phyloP scores from a whole-genome alignment of 2,113 vertebrate genomes.

The Urocitellus parryii region DNA sequence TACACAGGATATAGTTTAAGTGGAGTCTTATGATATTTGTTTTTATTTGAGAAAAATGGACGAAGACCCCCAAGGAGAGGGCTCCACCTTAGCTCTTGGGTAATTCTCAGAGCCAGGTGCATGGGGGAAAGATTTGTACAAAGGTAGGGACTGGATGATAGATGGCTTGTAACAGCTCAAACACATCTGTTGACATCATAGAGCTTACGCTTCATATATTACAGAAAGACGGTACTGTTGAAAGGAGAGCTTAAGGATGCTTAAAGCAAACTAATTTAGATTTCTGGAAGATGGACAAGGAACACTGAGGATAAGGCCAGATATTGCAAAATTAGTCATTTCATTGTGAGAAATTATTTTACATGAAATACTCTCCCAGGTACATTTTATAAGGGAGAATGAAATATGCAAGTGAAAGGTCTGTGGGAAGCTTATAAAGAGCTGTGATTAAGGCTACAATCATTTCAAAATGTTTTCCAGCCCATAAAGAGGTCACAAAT shows the following conservation, averaged over 20 bases:
- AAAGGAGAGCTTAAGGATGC: background rate
- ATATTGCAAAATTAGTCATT: background rate
- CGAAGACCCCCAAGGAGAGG: background rate
- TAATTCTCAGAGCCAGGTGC: slow-evolving; percentile 44
- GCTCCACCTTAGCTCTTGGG: slow-evolving; percentile 18
- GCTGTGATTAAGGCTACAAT: background rate
- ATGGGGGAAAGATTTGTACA: background rate
- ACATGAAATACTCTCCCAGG: background rate
- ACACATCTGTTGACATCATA: background rate
- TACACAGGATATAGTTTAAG: background rate
- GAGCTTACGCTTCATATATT: background rate
- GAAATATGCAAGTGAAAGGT: background rate
- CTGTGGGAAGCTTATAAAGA: background rate
- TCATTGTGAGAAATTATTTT: background rate
- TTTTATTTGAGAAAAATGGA: slow-evolving; percentile 38
- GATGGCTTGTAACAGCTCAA: background rate
- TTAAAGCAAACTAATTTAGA: slow-evolving; percentile 28
- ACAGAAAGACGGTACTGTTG: background rate
- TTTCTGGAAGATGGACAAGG: background rate
- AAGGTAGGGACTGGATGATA: background rate
- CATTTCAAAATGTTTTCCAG: background rate
- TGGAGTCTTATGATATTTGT: slow-evolving; percentile 34
- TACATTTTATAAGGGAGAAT: slow-evolving; percentile 28
- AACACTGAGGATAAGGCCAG: background rate
- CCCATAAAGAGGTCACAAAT: background rate